Conservation (phyloP, 2,888 invertebrate genomes). For the Plagodis dolabraria region DNA sequence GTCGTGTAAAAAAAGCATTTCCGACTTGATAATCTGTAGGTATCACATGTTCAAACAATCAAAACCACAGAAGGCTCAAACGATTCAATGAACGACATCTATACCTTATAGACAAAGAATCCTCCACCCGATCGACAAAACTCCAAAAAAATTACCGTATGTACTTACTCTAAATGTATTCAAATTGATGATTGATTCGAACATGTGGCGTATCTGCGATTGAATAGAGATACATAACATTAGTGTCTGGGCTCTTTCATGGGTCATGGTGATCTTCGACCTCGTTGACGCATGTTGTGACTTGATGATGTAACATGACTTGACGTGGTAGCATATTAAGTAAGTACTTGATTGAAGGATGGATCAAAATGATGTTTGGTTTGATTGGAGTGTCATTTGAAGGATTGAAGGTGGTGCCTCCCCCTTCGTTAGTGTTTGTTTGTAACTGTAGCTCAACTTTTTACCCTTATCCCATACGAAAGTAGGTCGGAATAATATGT, state of each 20-base stretch:
- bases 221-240: conserved; percentile 82
- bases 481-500: too few species aligned
- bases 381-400: conserved; percentile 22
- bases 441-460: not conserved
- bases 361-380: conserved; percentile 20
- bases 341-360: conserved; percentile 27
- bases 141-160: conserved; percentile 42
- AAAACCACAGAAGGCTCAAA: too few species aligned
- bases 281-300: conserved; percentile 68
- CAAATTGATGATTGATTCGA: conserved; percentile 83
- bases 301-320: conserved; percentile 40
- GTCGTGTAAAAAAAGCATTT: too few species aligned
- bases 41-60: too few species aligned
- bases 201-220: conserved; percentile 69
- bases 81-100: too few species aligned
- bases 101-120: too few species aligned
- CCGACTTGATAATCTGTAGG: too few species aligned
- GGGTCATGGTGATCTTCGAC: conserved; percentile 70
- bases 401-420: conserved; percentile 1
- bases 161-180: conserved; percentile 68
- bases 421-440: conserved; percentile 23
- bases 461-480: too few species aligned
- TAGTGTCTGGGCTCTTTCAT: conserved; percentile 66
- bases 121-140: not conserved
- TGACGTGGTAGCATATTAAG: conserved; percentile 37